A percentile compares a stretch with the other conserved stretches of the same genome.
phyloP scores from a whole-genome alignment of 2,113 vertebrate species.

The Toxotes jaculatrix region DNA sequence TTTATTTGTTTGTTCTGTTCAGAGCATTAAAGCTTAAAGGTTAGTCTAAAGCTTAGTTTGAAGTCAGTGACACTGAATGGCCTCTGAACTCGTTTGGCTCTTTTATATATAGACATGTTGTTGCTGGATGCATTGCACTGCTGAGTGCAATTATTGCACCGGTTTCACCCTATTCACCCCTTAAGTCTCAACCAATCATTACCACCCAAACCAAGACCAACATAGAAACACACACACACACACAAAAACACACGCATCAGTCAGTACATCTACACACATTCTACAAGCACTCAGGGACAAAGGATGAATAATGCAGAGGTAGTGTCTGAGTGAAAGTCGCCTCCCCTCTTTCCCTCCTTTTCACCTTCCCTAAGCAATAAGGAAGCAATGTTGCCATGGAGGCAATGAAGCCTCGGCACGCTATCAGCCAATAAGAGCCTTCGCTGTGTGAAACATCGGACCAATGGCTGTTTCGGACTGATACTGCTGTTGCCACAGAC shows the following conservation, averaged over 20 bases:
- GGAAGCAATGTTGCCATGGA: constrained; percentile 84
- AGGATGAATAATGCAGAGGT: constrained; percentile 83
- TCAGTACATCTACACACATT: constrained; percentile 64
- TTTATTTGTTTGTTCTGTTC: constrained; percentile 26
- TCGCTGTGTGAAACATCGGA: constrained; percentile 51
- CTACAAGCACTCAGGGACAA: constrained; percentile 74
- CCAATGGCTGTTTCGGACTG: constrained; percentile 67
- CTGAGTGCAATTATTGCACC: constrained; percentile 77
- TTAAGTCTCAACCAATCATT: constrained; percentile 65
- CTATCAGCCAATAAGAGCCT: constrained; percentile 67
- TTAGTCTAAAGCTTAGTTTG: not conserved
- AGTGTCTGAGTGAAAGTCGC: constrained; percentile 78
- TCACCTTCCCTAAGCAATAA: constrained; percentile 81
- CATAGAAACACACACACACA: constrained; percentile 47
- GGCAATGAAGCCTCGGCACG: constrained; percentile 76
- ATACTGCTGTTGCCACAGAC: constrained; percentile 76
- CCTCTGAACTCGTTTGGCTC: constrained; percentile 49
- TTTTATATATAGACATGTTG: constrained; percentile 72
- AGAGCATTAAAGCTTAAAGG: constrained; percentile 1
- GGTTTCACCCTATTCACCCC: constrained; percentile 68
- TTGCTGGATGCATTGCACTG: constrained; percentile 74
- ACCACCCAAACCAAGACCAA: constrained; percentile 46
- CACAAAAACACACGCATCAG: constrained; percentile 50
- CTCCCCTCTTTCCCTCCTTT: constrained; percentile 74
- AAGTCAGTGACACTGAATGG: constrained; percentile 14